Base-by-base conservation (phyloP, 2,113 vertebrate genomes). In the Zosterops lateralis region DNA sequence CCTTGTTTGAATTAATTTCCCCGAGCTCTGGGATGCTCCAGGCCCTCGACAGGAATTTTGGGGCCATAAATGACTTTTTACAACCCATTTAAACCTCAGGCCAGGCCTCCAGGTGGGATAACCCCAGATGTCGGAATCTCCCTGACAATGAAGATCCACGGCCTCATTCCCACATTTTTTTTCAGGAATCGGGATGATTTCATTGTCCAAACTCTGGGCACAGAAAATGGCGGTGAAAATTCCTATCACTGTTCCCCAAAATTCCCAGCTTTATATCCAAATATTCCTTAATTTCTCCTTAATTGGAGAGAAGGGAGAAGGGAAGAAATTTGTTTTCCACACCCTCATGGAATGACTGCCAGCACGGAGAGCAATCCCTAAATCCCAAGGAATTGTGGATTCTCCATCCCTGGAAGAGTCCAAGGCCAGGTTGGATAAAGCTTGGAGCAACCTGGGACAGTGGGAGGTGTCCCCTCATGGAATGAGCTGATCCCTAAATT, bases 241-340 rank as follows among this genome's bases (percentile, higher is more conserved):
- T 42, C 42, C 60, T 13, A 1, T n/a, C 7, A 0, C 5, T 3
- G 5, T 6, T 53, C 8, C 32, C 47, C 7, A 4, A 3, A 42
- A 66, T 66, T 40, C 42, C 29, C 44, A 14, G 29, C 17, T 24
- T 50, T 16, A 0, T 7, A 9, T 17, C 48, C 1, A 5, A n/a
- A 10, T 3, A 44, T 60, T 64, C 14, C 38, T 36, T 36, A 36
- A 36, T 36, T 36, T 34, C 34, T 34, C 34, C 34, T 34, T 34
- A 34, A 34, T 34, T 38, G 36, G 36, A 38, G 36, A 38, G 36
- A 38, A 38, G 10, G 36, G 36, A 32, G 61, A 48, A 78, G 28
- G 38, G 45, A 9, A 72, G 5, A 11, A 29, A 1, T 8, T 51
- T 5, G 0, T 83, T 82, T 83, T 57, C 53, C 31, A 54, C 26